A percentile compares a stretch with the other conserved stretches of the same genome.
Conservation (phyloP, 2,888 invertebrate genomes). For the Lepidocyrtoides sp. region DNA sequence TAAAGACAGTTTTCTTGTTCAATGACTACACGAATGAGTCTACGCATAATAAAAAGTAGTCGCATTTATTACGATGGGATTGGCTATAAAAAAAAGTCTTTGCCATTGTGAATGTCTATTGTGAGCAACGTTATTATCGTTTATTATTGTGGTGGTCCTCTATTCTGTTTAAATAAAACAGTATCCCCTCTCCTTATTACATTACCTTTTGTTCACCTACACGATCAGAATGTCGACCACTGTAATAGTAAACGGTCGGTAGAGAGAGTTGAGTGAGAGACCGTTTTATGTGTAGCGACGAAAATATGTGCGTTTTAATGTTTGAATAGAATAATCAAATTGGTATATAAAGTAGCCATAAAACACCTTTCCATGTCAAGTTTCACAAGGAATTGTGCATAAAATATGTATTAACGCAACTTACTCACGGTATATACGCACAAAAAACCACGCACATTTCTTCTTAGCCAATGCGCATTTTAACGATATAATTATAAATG, state of each 20-base stretch:
- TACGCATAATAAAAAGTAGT: conserved; percentile 21
- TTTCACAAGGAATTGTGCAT: conserved; percentile 54
- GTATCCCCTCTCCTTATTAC: background rate
- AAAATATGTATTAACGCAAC: conserved; percentile 27
- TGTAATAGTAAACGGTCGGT: background rate
- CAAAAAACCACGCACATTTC: background rate
- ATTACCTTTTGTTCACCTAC: conserved; percentile 33
- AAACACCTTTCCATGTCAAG: conserved; percentile 61
- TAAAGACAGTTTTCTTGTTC: conserved; percentile 1
- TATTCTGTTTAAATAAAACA: background rate
- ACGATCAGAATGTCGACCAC: background rate
- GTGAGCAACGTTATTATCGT: conserved; percentile 62
- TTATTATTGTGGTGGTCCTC: conserved; percentile 57
- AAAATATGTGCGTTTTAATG: background rate
- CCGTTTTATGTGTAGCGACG: background rate
- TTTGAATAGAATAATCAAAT: conserved; percentile 62
- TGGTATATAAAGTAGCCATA: conserved; percentile 62
- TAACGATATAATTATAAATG: background rate
- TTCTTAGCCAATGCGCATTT: background rate
- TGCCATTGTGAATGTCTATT: conserved; percentile 68
- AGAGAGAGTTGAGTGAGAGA: background rate
- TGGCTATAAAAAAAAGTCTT: conserved; percentile 69
- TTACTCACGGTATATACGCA: background rate
- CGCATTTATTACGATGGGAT: conserved; percentile 72
- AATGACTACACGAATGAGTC: background rate